A percentile compares a stretch with the other conserved stretches of the same genome.
Evolutionary conservation across 2,888 invertebrate species (phyloP).

Genomic region (Drosophila emarginata): DNA sequence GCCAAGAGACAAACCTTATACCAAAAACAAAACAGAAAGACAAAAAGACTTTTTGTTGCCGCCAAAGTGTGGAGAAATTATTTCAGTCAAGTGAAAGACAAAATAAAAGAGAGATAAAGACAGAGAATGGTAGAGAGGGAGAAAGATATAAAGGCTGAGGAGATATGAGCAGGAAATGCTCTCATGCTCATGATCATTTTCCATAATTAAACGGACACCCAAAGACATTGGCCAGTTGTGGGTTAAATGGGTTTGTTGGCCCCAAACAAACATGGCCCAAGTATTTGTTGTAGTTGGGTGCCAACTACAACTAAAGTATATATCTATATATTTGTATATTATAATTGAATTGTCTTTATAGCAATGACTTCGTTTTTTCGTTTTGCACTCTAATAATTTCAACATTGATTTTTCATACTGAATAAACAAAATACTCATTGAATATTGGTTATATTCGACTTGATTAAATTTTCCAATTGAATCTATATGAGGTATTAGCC

Average conservation of each 20-base stretch:
- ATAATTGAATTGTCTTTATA: slow-evolving; percentile 62
- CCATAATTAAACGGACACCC: slow-evolving; percentile 74
- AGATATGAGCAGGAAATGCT: slow-evolving; percentile 73
- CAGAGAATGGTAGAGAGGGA: slow-evolving; percentile 11
- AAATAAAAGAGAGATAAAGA: not conserved
- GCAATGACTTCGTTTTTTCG: slow-evolving; percentile 71
- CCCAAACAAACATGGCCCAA: slow-evolving; percentile 34
- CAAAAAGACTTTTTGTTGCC: slow-evolving; percentile 51
- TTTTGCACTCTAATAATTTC: slow-evolving; percentile 76
- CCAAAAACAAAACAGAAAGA: slow-evolving; percentile 14
- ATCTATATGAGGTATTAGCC: too few relatives aligned
- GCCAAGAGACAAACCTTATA: slow-evolving; percentile 2
- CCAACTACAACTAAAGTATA: not conserved
- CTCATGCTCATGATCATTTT: slow-evolving; percentile 76
- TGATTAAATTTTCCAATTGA: not conserved
- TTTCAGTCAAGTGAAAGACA: slow-evolving; percentile 75
- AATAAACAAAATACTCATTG: not conserved
- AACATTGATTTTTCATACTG: slow-evolving; percentile 69
- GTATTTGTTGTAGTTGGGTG: not conserved
- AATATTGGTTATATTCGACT: not conserved
- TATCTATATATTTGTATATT: not conserved
- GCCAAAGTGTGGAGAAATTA: slow-evolving; percentile 73
- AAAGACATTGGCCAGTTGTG: slow-evolving; percentile 71
- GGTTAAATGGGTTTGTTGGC: slow-evolving; percentile 79
- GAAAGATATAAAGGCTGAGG: slow-evolving; percentile 4